phyloP scores from a whole-genome alignment of 2,888 invertebrate species.

The Halocaridina rubra region DNA sequence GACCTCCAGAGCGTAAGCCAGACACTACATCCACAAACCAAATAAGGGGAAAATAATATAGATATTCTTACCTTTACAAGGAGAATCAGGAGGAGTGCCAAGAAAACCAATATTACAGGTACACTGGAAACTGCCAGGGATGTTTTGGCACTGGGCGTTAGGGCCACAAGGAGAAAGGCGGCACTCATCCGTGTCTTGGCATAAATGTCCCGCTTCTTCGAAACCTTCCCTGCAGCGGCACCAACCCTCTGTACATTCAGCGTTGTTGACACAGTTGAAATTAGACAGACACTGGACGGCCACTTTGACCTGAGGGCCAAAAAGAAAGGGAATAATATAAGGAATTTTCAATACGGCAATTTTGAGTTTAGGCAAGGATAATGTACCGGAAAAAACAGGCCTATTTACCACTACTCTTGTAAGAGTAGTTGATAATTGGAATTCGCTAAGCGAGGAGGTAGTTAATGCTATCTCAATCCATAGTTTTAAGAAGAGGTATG shows the following conservation, averaged over 20 bases:
- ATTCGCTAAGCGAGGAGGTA: too few species aligned
- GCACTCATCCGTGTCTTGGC: constrained; percentile 83
- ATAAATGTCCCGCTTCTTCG: constrained; percentile 73
- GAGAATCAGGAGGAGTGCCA: constrained; percentile 78
- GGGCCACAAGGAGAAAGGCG: constrained; percentile 77
- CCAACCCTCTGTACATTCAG: constrained; percentile 87
- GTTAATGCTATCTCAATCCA: too few species aligned
- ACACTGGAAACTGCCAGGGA: constrained; percentile 93
- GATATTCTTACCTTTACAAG: constrained; percentile 63
- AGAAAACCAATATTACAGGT: constrained; percentile 89
- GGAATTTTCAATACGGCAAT: too few species aligned
- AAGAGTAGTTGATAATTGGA: too few species aligned
- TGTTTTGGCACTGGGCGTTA: constrained; percentile 90
- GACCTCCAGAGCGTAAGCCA: too few species aligned
- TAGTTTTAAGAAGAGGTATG: too few species aligned
- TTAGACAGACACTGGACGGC: constrained; percentile 79
- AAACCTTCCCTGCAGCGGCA: constrained; percentile 92
- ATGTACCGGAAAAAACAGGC: too few species aligned
- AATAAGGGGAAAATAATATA: too few species aligned
- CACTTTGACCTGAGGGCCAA: constrained; percentile 37
- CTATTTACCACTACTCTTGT: too few species aligned
- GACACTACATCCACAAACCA: too few species aligned
- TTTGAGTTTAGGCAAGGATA: too few species aligned
- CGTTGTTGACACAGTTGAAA: constrained; percentile 92
- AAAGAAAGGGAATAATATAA: background rate